Conservation (phyloP, 30 jellyfish, hydroid and myxozoan species). For the Phacellophora camtschatica region DNA sequence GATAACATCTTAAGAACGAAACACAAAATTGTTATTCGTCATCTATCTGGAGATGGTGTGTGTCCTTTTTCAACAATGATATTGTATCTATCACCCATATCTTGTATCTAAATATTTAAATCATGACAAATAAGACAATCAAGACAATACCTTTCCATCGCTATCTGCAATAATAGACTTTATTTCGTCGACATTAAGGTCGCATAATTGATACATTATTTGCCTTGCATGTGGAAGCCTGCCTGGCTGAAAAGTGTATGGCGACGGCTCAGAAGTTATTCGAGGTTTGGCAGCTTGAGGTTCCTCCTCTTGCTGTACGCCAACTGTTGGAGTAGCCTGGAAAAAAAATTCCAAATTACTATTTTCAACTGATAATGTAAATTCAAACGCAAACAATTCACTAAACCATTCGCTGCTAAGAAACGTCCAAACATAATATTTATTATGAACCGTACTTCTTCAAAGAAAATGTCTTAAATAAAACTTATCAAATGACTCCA, state of each 20-base stretch:
- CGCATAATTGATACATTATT: slow-evolving; percentile 90
- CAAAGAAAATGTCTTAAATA: no score
- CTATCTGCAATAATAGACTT: slow-evolving; percentile 38
- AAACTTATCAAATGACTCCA: no score
- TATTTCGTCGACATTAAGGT: slow-evolving; percentile 69
- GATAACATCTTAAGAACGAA: no score
- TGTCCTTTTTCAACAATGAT: no score
- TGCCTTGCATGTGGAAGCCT: slow-evolving; percentile 71
- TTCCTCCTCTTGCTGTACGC: background rate
- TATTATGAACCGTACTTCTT: no score
- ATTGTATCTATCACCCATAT: no score
- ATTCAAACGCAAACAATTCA: background rate
- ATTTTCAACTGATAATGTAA: background rate
- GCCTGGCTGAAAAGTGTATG: slow-evolving; percentile 67
- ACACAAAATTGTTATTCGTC: no score
- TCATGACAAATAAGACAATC: no score
- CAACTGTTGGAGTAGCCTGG: background rate
- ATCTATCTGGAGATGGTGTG: no score
- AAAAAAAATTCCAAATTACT: background rate
- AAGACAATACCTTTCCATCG: slow-evolving; percentile 70
- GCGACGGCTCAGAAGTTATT: slow-evolving; percentile 7
- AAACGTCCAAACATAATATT: no score
- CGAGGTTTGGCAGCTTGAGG: background rate
- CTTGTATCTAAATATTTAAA: no score
- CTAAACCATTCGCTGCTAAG: no score